A percentile compares a stretch with the other conserved stretches of the same genome.
Evolutionary conservation across 2,888 invertebrate genomes (phyloP).

Genomic region (Drosophila ustulata): DNA sequence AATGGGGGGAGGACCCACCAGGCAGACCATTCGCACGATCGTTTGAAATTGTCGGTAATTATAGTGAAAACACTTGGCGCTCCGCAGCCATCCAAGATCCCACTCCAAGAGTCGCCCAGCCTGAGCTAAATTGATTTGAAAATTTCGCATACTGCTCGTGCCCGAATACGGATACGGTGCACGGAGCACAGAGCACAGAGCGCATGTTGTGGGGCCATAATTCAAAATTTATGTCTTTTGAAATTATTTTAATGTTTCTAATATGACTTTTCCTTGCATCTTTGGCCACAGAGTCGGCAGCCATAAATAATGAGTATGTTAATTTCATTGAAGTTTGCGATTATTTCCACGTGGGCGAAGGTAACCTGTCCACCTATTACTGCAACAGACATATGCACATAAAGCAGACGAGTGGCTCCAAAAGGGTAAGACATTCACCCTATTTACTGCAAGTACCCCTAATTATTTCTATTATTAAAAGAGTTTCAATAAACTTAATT

Average conservation of each 20-base stretch:
- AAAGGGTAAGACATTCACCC: neutral
- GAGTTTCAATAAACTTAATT: neutral
- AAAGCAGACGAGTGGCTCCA: neutral
- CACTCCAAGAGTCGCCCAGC: neutral
- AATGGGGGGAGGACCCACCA: neutral
- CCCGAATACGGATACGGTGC: conserved; percentile 3
- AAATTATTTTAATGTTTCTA: conserved; percentile 80
- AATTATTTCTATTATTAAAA: no score
- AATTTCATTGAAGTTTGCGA: conserved; percentile 49
- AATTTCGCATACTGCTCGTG: conserved; percentile 49
- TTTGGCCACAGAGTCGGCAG: conserved; percentile 41
- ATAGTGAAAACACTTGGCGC: conserved; percentile 71
- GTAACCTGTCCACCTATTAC: neutral
- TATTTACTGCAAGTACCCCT: neutral
- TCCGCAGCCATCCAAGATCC: conserved; percentile 18
- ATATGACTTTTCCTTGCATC: conserved; percentile 60
- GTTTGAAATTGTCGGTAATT: conserved; percentile 75
- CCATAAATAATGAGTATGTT: conserved; percentile 68
- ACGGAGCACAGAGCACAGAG: conserved; percentile 1
- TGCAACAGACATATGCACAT: neutral
- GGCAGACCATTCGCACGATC: conserved; percentile 45
- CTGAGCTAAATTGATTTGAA: conserved; percentile 71
- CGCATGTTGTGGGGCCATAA: conserved; percentile 73
- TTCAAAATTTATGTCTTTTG: conserved; percentile 78
- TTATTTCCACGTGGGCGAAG: conserved; percentile 34